Base-by-base conservation (phyloP, 2,797 vertebrate genomes). In the Ateles fusciceps region DNA sequence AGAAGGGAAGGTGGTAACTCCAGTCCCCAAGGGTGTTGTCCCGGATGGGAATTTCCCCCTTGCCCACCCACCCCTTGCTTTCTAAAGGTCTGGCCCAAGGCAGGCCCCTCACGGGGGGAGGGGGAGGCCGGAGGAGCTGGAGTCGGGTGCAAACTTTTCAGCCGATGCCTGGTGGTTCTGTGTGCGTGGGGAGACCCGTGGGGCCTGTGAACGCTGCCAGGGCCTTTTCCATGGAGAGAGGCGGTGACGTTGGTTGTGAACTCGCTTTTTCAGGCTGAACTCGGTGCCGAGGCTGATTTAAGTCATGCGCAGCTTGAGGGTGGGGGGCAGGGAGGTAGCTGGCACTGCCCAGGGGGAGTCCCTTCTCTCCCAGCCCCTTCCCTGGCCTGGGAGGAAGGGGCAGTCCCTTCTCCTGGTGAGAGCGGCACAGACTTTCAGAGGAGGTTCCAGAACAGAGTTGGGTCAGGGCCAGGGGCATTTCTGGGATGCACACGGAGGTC, bases 231-330 rank as follows among this genome's bases (percentile, higher is more conserved):
- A 0, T 11, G 11, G 90, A 89, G 81, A 57, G 74, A 52, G 64
- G 81, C 59, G 36, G 85, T 93, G 92, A 86, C 80, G 91, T 91
- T 84, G 91, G 88, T 75, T 55, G 84, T 92, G 95, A 93, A 91
- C 76, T 90, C 57, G 33, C 42, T 44, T 79, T 87, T 91, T 44
- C 81, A 46, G 78, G 74, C 94, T 96, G 83, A 97, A 97, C 96
- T 95, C 86, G 4, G 21, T 75, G 87, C 75, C 24, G 44, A 78
- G 87, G 83, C 92, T 95, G 96, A 85, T 94, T 92, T 75, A 97
- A 97, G 94, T 98, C 97, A 92, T 90, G 95, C 83, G 72, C 92
- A 97, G 96, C 96, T 97, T 57, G 50, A 68, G 61, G 1, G 44
- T 21, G 61, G 97, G 91, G 92, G 64, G 87, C 94, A 89, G 95